A percentile compares a stretch with the other conserved stretches of the same genome.
Evolutionary conservation across 2,797 vertebrate species (phyloP).

Genomic region (Rhincodon typus): DNA sequence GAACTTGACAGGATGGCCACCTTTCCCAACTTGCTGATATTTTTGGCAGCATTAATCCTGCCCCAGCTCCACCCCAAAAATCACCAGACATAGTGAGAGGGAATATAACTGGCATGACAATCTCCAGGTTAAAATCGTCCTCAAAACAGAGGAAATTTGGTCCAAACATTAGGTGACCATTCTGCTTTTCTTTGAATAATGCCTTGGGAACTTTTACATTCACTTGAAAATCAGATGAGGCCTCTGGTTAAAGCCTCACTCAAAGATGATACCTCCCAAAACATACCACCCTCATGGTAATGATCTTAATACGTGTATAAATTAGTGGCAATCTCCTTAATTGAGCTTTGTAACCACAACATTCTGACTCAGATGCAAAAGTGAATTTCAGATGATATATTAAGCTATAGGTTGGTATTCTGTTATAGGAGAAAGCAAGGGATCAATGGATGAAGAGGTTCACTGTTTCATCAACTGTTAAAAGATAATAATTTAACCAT

Average conservation of each 20-base stretch:
- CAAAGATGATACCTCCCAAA: background rate
- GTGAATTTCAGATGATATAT: background rate
- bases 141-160: background rate
- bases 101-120: no score
- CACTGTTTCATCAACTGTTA: background rate
- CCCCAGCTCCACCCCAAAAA: no score
- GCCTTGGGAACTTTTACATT: background rate
- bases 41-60: no score
- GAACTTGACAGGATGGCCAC: background rate
- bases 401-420: background rate
- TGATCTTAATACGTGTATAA: background rate
- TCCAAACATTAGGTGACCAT: background rate
- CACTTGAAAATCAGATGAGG: background rate
- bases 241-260: background rate
- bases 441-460: background rate
- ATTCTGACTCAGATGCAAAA: background rate
- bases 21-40: background rate
- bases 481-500: background rate
- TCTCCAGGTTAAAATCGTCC: background rate
- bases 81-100: no score
- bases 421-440: background rate
- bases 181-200: background rate
- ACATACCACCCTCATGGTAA: background rate
- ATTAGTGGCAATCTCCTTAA: background rate
- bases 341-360: background rate